These are phyloP conservation scores for Streptopelia turtur DNA, from an alignment of 2,797 vertebrate genomes.

Conservation along the genomic window DNA sequence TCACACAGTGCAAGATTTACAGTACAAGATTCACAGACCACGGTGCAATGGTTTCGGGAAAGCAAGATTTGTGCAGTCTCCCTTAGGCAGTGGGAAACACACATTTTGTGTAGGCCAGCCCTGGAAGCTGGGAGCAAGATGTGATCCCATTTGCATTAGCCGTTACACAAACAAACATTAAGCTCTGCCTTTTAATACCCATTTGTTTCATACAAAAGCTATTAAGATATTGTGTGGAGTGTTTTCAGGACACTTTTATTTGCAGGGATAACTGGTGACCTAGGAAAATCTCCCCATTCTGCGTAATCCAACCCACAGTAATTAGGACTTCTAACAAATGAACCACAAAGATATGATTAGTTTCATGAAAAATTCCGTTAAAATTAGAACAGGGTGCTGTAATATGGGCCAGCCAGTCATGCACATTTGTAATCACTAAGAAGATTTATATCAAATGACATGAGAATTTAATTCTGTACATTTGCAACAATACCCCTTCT, in stretches of 20 bases:
- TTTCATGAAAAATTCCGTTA: not conserved
- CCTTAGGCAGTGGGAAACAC: not conserved
- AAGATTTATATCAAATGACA: not conserved
- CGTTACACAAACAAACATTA: not conserved
- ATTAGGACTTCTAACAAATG: constrained; percentile 2
- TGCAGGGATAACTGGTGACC: not conserved
- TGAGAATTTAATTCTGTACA: not conserved
- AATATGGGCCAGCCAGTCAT: constrained; percentile 7
- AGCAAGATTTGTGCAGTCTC: not conserved
- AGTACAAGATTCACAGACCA: not conserved
- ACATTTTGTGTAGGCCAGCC: not conserved
- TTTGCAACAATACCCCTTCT: not conserved
- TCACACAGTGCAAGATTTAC: no score
- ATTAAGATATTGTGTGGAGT: not conserved
- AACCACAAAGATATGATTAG: not conserved
- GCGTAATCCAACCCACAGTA: not conserved
- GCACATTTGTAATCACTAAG: constrained; percentile 11
- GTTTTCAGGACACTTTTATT: constrained; percentile 12
- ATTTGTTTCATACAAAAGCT: not conserved
- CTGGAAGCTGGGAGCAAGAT: not conserved
- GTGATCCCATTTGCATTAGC: not conserved
- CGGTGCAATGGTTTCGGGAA: not conserved
- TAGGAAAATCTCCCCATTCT: not conserved
- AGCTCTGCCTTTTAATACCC: constrained; percentile 4
- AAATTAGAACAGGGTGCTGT: constrained; percentile 27